Percentiles rank a stretch among this genome's conserved stretches.
These are phyloP conservation scores for Pollachius pollachius DNA, from an alignment of 2,113 vertebrate genomes.

Conservation along the genomic window DNA sequence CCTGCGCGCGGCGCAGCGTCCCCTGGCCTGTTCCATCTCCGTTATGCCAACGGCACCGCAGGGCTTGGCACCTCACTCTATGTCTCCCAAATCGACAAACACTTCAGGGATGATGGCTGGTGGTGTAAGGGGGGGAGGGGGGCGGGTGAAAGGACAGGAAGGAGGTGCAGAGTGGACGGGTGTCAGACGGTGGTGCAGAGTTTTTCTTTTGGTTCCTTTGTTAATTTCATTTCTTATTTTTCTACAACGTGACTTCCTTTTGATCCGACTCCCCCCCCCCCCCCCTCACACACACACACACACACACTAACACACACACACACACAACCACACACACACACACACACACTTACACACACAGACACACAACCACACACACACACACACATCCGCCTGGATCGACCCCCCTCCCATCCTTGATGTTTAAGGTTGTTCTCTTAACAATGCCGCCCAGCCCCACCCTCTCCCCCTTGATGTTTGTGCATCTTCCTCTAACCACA, in stretches of 20 bases:
- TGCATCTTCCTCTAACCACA: not conserved
- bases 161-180: too few relatives aligned
- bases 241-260: too few relatives aligned
- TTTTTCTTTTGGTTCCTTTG: too few relatives aligned
- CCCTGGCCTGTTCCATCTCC: slow-evolving; percentile 48
- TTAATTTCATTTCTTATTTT: too few relatives aligned
- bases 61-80: slow-evolving; percentile 34
- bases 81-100: too few relatives aligned
- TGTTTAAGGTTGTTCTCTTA: slow-evolving; percentile 16
- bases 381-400: slow-evolving; percentile 3
- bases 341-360: too few relatives aligned
- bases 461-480: not conserved
- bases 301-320: too few relatives aligned
- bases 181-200: too few relatives aligned
- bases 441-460: slow-evolving; percentile 21
- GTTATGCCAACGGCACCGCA: slow-evolving; percentile 24
- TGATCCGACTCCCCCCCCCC: too few relatives aligned
- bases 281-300: too few relatives aligned
- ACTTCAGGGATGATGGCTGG: slow-evolving; percentile 5
- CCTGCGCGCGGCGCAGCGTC: slow-evolving; percentile 36
- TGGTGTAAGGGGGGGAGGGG: slow-evolving; percentile 39
- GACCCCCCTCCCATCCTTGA: slow-evolving; percentile 21
- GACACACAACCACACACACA: too few relatives aligned
- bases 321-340: too few relatives aligned
- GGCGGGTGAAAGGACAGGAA: not conserved